Percentiles rank a stretch among this genome's conserved stretches.
Conservation (phyloP, 2,113 vertebrate genomes). For the Hydrochoerus hydrochaeris region DNA sequence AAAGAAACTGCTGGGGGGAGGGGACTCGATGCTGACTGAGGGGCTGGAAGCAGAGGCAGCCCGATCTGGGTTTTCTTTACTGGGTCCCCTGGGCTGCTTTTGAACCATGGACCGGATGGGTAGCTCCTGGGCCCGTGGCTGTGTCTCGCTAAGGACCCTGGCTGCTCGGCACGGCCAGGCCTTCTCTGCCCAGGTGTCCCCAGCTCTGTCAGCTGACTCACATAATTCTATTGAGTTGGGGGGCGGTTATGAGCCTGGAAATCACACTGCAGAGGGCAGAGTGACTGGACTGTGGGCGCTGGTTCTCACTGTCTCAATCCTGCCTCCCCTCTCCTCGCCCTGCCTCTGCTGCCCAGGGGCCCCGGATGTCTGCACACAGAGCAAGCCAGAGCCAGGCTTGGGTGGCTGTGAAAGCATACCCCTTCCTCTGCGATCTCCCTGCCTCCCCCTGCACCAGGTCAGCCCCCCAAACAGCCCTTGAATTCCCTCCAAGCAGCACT, state of each 20-base stretch:
- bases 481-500: neutral
- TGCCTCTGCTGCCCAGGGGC: neutral
- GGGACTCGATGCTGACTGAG: neutral
- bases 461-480: neutral
- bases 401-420: too few species aligned
- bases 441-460: neutral
- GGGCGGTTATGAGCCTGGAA: neutral
- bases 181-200: neutral
- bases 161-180: too few species aligned
- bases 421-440: neutral
- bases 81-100: neutral
- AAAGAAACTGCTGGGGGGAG: neutral
- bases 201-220: neutral
- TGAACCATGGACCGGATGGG: neutral
- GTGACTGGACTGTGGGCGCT: fast-evolving
- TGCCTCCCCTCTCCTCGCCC: fast-evolving
- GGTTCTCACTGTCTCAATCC: neutral
- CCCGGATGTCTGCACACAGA: neutral
- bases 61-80: neutral
- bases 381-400: neutral
- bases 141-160: neutral
- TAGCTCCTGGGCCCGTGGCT: too few species aligned
- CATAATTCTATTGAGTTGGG: too few species aligned
- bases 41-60: neutral
- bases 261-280: neutral